Evolutionary conservation across 2,888 invertebrate species (phyloP).

Genomic region (Caenorhabditis becei): DNA sequence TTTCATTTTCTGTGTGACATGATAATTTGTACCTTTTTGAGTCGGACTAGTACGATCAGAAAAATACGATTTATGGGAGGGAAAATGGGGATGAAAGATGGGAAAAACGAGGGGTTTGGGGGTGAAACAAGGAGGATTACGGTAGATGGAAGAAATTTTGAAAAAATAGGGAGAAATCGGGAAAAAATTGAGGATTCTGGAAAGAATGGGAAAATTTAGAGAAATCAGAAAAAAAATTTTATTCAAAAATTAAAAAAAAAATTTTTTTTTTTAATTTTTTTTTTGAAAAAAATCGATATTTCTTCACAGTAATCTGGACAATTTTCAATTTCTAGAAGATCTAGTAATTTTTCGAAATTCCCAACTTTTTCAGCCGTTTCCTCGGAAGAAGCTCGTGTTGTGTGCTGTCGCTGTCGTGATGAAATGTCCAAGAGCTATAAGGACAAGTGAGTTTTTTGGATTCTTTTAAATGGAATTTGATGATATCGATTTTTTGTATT

Average conservation of each 20-base stretch:
- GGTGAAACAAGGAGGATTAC: too few species aligned
- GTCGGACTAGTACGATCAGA: neutral
- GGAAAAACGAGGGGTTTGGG: too few species aligned
- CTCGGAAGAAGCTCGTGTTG: slow-evolving; percentile 28
- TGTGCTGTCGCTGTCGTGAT: slow-evolving; percentile 48
- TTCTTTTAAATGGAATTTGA: too few species aligned
- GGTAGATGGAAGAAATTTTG: neutral
- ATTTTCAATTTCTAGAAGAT: too few species aligned
- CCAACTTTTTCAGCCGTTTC: too few species aligned
- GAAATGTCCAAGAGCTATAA: slow-evolving; percentile 47
- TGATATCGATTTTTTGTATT: too few species aligned
- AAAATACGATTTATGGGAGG: too few species aligned
- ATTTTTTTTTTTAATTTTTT: neutral
- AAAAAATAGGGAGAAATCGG: too few species aligned
- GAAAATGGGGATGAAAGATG: neutral
- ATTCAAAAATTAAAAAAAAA: too few species aligned
- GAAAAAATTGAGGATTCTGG: neutral
- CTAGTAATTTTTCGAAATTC: too few species aligned
- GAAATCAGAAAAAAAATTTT: neutral
- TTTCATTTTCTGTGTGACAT: neutral
- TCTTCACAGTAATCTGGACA: neutral
- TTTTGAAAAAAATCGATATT: neutral
- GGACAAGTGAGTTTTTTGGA: slow-evolving; percentile 32
- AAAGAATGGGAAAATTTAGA: too few species aligned
- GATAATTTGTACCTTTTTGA: neutral